Conservation (phyloP, 2,797 vertebrate genomes). For the Microtus agrestis region DNA sequence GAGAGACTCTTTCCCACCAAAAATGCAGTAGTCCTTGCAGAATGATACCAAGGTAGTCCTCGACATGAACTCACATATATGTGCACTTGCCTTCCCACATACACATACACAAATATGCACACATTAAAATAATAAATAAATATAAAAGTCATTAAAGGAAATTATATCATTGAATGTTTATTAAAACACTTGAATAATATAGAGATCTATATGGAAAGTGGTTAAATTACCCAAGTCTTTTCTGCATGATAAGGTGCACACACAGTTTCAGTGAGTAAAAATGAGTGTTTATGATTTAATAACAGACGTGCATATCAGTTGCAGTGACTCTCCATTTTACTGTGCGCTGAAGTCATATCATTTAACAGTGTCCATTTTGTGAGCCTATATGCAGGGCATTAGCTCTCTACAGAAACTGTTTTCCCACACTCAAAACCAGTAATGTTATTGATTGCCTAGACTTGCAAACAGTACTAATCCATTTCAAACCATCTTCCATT, state of each 20-base stretch:
- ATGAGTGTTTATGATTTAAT: background rate
- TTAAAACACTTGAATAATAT: background rate
- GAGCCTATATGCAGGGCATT: background rate
- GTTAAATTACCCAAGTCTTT: background rate
- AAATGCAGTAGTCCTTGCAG: background rate
- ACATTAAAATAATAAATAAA: background rate
- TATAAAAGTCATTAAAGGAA: background rate
- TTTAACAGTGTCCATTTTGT: background rate
- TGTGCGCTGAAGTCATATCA: background rate
- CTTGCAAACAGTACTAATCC: background rate
- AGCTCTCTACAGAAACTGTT: background rate
- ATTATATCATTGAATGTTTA: background rate
- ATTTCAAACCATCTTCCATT: conserved; percentile 21
- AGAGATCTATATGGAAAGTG: background rate
- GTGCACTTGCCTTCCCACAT: no score
- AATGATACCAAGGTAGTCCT: background rate
- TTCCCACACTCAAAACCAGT: background rate
- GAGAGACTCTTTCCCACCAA: background rate
- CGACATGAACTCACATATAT: background rate
- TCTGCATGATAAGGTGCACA: background rate
- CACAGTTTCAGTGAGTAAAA: background rate
- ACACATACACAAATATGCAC: background rate
- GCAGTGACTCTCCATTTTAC: background rate
- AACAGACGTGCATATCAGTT: background rate
- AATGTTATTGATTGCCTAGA: background rate